Conservation (phyloP, 2,113 vertebrate genomes). For the Arizona elegans region DNA sequence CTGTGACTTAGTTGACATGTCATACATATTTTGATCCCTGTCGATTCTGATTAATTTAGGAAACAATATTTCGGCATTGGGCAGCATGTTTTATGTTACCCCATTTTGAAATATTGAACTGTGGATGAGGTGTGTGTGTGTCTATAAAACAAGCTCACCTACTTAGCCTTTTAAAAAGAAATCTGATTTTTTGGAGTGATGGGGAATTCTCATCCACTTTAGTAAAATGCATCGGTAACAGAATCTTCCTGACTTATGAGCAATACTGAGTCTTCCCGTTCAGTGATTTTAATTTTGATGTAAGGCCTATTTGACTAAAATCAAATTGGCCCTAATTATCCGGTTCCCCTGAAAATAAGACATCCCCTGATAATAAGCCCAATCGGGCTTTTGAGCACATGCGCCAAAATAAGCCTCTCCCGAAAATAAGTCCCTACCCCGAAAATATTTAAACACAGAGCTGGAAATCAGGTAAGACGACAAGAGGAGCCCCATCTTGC, state of each 20-base stretch:
- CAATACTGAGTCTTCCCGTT: neutral
- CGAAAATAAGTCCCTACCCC: too few species aligned
- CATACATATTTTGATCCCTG: neutral
- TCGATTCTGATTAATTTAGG: neutral
- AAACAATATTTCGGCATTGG: neutral
- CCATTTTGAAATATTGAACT: neutral
- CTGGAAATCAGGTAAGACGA: too few species aligned
- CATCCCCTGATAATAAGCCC: too few species aligned
- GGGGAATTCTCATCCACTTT: neutral
- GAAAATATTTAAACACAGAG: too few species aligned
- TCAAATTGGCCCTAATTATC: neutral
- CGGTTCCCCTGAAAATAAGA: too few species aligned
- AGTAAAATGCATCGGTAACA: neutral
- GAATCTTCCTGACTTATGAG: neutral
- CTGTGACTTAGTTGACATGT: neutral
- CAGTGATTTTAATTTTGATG: neutral
- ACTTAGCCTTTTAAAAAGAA: neutral
- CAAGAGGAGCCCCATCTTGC: too few species aligned
- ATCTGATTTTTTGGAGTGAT: neutral
- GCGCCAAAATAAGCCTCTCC: too few species aligned
- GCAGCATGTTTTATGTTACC: neutral
- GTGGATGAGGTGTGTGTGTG: neutral
- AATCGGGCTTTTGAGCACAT: too few species aligned
- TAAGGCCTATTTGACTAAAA: neutral
- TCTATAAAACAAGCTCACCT: neutral